Evolutionary conservation across 2,113 vertebrate genomes (phyloP).

Genomic region (Oplegnathus fasciatus): DNA sequence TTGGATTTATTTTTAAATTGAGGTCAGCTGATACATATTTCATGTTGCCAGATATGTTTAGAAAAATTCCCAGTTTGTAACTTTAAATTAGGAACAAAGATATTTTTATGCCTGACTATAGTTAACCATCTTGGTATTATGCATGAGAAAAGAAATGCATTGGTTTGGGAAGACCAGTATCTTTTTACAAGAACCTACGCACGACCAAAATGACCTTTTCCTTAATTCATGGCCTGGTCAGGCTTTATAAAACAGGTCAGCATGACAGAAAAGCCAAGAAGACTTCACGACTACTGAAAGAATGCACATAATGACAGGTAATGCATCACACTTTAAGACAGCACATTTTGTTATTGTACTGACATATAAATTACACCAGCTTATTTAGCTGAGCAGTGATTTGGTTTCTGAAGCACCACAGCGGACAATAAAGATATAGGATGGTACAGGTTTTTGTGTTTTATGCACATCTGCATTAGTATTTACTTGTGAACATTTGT

Average conservation of each 20-base stretch:
- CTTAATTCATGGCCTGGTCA: slow-evolving; percentile 59
- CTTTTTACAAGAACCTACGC: slow-evolving; percentile 65
- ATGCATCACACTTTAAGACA: background rate
- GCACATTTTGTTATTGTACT: background rate
- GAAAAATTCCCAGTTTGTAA: background rate
- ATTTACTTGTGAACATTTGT: slow-evolving; percentile 11
- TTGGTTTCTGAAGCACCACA: background rate
- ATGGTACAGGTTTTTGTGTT: background rate
- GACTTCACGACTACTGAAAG: slow-evolving; percentile 41
- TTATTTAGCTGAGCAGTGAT: background rate
- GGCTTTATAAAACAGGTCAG: slow-evolving; percentile 67
- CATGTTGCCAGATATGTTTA: background rate
- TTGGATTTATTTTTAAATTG: slow-evolving; percentile 1
- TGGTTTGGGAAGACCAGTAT: slow-evolving; percentile 35
- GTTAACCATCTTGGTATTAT: slow-evolving; percentile 35
- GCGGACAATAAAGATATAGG: background rate
- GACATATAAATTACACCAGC: background rate
- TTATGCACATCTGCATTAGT: background rate
- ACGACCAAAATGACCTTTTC: slow-evolving; percentile 53
- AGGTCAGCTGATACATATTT: background rate
- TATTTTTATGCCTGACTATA: background rate
- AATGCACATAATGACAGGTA: slow-evolving; percentile 76
- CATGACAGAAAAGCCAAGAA: background rate
- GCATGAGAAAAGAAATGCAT: slow-evolving; percentile 37
- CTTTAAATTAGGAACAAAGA: background rate